phyloP scores from a whole-genome alignment of 2,888 invertebrate species.

The Tuberolachnus salignus region DNA sequence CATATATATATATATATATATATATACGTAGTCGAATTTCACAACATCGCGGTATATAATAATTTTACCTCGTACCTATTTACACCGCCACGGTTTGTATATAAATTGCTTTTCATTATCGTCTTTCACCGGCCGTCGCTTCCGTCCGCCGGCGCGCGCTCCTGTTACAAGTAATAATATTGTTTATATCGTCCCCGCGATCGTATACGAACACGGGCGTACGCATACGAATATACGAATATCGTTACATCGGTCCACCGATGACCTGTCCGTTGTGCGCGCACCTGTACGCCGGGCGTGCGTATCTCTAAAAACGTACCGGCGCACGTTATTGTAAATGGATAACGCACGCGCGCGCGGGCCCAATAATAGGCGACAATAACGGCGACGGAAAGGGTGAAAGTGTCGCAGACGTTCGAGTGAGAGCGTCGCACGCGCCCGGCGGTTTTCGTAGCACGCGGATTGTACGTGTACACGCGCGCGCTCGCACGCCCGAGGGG shows the following conservation, averaged over 20 bases:
- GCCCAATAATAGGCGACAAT: neutral
- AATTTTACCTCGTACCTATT: neutral
- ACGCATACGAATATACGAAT: too few relatives aligned
- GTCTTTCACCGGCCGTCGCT: conserved; percentile 5
- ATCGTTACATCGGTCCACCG: too few relatives aligned
- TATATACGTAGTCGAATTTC: conserved; percentile 15
- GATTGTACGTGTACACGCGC: conserved; percentile 10
- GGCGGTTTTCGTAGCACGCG: neutral
- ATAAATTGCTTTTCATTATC: conserved; percentile 35
- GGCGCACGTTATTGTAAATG: too few relatives aligned
- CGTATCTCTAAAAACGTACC: too few relatives aligned
- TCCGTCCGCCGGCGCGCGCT: too few relatives aligned
- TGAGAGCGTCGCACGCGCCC: conserved; percentile 42
- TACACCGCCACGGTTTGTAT: neutral
- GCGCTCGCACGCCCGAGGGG: conserved; percentile 3
- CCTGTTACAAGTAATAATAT: too few relatives aligned
- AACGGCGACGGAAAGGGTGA: conserved; percentile 46
- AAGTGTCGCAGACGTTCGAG: conserved; percentile 46
- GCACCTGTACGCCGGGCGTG: too few relatives aligned
- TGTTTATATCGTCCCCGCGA: too few relatives aligned
- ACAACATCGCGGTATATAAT: neutral
- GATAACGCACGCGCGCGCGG: too few relatives aligned
- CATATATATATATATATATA: too few relatives aligned
- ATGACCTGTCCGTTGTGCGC: too few relatives aligned
- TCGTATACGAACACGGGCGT: too few relatives aligned